Conservation (phyloP, 1,140 invertebrate genomes). For the Trichonephila inaurata region DNA sequence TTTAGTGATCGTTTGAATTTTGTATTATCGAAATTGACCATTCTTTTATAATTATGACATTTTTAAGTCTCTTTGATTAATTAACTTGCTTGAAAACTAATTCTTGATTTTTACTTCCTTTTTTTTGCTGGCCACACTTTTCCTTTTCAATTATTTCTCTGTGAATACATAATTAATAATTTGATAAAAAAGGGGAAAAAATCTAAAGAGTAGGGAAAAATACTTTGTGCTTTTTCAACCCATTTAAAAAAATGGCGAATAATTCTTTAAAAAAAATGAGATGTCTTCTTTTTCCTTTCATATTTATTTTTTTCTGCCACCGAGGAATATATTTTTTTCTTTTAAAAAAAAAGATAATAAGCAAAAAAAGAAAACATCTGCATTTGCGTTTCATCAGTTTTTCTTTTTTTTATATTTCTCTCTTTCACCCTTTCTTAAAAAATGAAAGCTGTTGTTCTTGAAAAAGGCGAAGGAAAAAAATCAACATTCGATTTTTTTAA, state of each 20-base stretch:
- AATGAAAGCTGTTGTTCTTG: background rate
- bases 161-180: slow-evolving; percentile 12
- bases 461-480: background rate
- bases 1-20: too few relatives aligned
- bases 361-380: background rate
- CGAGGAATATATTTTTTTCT: too few relatives aligned
- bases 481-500: background rate
- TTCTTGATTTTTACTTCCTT: background rate
- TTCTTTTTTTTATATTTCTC: background rate
- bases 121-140: background rate
- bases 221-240: background rate
- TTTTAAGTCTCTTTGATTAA: too few relatives aligned
- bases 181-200: background rate
- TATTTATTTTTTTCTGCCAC: background rate
- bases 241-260: background rate
- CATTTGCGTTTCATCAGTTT: background rate
- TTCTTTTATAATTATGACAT: too few relatives aligned
- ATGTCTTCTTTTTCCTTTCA: background rate
- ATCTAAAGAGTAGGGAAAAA: background rate
- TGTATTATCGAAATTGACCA: too few relatives aligned
- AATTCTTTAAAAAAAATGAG: background rate
- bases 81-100: background rate
- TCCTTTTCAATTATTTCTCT: background rate
- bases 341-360: background rate
- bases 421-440: background rate